Percentiles rank a stretch among this genome's conserved stretches.
Evolutionary conservation across 2,797 vertebrate genomes (phyloP).

Genomic region (Moxostoma hubbsi): DNA sequence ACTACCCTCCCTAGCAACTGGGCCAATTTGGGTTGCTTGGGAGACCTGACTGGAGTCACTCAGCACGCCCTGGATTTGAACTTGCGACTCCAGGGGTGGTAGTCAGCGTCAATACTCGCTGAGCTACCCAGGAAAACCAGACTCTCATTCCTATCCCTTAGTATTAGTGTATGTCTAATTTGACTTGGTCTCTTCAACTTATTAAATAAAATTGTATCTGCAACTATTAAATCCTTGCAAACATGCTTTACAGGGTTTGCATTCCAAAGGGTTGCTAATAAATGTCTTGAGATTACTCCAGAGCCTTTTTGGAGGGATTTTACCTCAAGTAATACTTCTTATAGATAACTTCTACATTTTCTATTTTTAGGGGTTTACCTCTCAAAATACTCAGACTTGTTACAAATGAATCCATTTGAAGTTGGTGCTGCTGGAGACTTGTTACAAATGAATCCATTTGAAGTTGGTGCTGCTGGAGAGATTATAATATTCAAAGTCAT

Average conservation of each 20-base stretch:
- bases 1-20: too few relatives aligned
- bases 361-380: slow-evolving; percentile 87
- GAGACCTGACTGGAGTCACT: too few relatives aligned
- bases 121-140: too few relatives aligned
- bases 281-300: not conserved
- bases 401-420: slow-evolving; percentile 95
- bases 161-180: slow-evolving; percentile 71
- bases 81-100: too few relatives aligned
- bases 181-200: not conserved
- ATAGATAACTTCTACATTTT: slow-evolving; percentile 37
- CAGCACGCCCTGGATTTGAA: too few relatives aligned
- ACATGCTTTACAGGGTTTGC: not conserved
- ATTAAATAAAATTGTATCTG: not conserved
- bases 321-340: slow-evolving; percentile 17
- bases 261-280: not conserved
- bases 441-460: slow-evolving; percentile 94
- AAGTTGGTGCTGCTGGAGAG: slow-evolving; percentile 86
- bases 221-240: slow-evolving; percentile 2
- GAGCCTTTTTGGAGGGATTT: not conserved
- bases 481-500: slow-evolving; percentile 97
- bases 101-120: too few relatives aligned
- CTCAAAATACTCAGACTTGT: slow-evolving; percentile 92
- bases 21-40: too few relatives aligned
- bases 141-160: slow-evolving; percentile 72
- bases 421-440: slow-evolving; percentile 86